Percentiles rank a stretch among this genome's conserved stretches.
Evolutionary conservation across 92 coral and sea anemone genomes (phyloP).

Genomic region (Anthopleura xanthogrammica): DNA sequence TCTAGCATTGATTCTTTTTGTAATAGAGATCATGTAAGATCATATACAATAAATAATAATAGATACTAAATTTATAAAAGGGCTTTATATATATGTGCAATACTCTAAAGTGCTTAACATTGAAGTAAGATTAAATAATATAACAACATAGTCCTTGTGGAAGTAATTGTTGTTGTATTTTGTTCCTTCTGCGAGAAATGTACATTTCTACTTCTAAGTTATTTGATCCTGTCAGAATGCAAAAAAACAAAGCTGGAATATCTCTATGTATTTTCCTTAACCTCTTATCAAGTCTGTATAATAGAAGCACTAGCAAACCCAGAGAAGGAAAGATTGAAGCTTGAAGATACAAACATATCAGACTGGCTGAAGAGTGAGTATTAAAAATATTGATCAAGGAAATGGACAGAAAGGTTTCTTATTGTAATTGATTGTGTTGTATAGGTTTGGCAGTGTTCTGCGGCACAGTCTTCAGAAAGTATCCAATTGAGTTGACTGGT

Average conservation of each 20-base stretch:
- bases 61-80: too few species aligned
- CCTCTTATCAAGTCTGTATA: constrained; percentile 70
- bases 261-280: constrained; percentile 44
- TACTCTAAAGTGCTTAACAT: too few species aligned
- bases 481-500: constrained; percentile 92
- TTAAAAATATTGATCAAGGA: background rate
- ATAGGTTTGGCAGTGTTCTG: constrained; percentile 93
- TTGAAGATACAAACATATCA: constrained; percentile 95
- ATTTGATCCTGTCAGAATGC: background rate
- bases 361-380: constrained; percentile 95
- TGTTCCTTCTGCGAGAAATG: background rate
- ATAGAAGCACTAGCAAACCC: constrained; percentile 99
- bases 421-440: background rate
- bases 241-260: background rate
- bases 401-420: too few species aligned
- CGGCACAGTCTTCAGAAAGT: constrained; percentile 94
- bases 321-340: constrained; percentile 89
- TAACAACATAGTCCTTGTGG: too few species aligned
- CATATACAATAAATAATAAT: too few species aligned
- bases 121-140: too few species aligned
- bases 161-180: background rate
- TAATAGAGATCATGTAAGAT: too few species aligned
- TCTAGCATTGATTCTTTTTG: too few species aligned
- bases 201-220: background rate
- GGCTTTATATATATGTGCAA: too few species aligned